A percentile compares a stretch with the other conserved stretches of the same genome.
phyloP scores from a whole-genome alignment of 2,888 invertebrate species.

The Agelastica alni region DNA sequence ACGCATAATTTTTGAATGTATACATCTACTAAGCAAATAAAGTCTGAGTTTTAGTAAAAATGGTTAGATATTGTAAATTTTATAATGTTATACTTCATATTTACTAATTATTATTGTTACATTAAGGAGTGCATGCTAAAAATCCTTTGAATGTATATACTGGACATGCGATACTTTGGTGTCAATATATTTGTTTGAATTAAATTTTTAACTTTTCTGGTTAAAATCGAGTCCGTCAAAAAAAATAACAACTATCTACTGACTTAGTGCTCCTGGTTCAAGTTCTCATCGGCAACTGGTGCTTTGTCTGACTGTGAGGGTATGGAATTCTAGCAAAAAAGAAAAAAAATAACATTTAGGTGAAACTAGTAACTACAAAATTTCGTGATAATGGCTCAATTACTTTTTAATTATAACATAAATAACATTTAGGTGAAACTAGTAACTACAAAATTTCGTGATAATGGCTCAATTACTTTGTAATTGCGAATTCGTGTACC shows the following conservation, averaged over 20 bases:
- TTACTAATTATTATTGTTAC: constrained; percentile 22
- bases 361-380: constrained; percentile 6
- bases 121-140: constrained; percentile 38
- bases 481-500: too few species aligned
- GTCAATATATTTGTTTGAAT: constrained; percentile 16
- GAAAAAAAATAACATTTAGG: constrained; percentile 29
- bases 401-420: too few species aligned
- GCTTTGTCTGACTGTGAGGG: constrained; percentile 59
- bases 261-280: constrained; percentile 66
- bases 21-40: too few species aligned
- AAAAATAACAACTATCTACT: constrained; percentile 32
- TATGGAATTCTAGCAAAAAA: constrained; percentile 69
- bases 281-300: constrained; percentile 74
- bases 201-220: constrained; percentile 10
- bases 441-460: constrained; percentile 4
- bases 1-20: too few species aligned
- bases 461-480: too few species aligned
- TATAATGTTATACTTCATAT: too few species aligned
- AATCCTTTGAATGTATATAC: constrained; percentile 22
- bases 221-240: constrained; percentile 25
- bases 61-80: too few species aligned
- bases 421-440: constrained; percentile 6
- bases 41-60: too few species aligned
- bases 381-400: constrained; percentile 1
- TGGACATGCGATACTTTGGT: constrained; percentile 35